Percentiles rank a stretch among this genome's conserved stretches.
These are phyloP conservation scores for Gastrophysa polygoni DNA, from an alignment of 2,888 invertebrate genomes.

Conservation along the genomic window DNA sequence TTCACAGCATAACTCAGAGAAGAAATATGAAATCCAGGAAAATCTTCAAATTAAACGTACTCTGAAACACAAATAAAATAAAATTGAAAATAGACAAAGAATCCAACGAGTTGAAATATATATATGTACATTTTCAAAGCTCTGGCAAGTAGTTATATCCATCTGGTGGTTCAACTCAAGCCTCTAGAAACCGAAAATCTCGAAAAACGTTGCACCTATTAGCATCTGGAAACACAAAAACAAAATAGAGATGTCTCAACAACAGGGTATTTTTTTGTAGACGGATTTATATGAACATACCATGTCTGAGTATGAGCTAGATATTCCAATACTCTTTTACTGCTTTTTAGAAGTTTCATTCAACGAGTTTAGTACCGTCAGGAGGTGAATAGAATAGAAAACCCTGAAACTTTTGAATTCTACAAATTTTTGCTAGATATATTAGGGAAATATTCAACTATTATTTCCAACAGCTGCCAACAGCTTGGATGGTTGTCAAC, in stretches of 20 bases:
- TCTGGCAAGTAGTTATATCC: constrained; percentile 44
- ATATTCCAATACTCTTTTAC: too few relatives aligned
- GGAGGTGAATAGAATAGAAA: too few relatives aligned
- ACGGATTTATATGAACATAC: constrained; percentile 26
- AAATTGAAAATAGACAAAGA: constrained; percentile 24
- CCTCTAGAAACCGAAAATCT: constrained; percentile 45
- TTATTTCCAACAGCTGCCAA: too few relatives aligned
- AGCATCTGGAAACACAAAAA: constrained; percentile 61
- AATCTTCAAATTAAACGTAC: background rate
- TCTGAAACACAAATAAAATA: constrained; percentile 38
- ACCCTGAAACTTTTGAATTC: too few relatives aligned
- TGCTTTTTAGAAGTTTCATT: background rate
- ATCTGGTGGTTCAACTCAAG: constrained; percentile 44
- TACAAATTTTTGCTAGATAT: too few relatives aligned
- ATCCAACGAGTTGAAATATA: constrained; percentile 27
- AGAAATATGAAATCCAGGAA: background rate
- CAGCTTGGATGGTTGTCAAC: too few relatives aligned
- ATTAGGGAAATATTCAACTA: too few relatives aligned
- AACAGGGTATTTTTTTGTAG: constrained; percentile 36
- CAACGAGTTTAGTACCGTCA: too few relatives aligned
- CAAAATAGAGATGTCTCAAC: constrained; percentile 57
- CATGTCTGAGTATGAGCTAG: constrained; percentile 43
- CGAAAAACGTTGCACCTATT: constrained; percentile 52
- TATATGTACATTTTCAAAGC: constrained; percentile 43
- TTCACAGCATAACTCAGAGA: background rate